Conservation (phyloP, 2,888 invertebrate species). For the Gortyna flavago region DNA sequence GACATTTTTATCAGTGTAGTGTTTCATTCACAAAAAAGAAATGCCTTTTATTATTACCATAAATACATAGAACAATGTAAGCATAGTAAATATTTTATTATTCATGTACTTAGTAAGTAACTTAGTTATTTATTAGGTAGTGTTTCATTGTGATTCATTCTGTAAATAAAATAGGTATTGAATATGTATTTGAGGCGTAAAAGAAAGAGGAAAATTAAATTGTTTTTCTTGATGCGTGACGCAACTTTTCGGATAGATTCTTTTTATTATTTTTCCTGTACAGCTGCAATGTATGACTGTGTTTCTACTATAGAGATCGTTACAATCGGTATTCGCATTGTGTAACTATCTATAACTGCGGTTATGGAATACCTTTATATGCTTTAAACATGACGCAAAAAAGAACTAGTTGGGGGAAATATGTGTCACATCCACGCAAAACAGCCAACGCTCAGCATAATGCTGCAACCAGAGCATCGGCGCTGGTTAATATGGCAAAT, state of each 20-base stretch:
- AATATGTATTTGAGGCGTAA: neutral
- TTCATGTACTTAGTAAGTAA: no score
- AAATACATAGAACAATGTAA: no score
- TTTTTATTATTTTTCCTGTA: constrained; percentile 18
- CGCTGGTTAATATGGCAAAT: neutral
- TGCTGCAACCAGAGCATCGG: no score
- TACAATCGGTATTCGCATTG: constrained; percentile 4
- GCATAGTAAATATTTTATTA: neutral
- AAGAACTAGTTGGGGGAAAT: no score
- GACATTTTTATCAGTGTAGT: no score
- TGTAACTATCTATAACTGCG: neutral
- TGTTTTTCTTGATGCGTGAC: constrained; percentile 11
- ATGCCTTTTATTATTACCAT: no score
- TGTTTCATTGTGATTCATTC: neutral
- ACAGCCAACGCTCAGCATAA: no score
- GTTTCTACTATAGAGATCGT: neutral
- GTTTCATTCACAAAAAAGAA: no score
- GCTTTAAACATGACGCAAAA: no score
- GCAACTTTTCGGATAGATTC: neutral
- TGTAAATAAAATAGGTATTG: neutral
- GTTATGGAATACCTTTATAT: no score
- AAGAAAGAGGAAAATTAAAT: constrained; percentile 16
- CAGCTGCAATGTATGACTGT: neutral
- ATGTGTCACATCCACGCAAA: no score
- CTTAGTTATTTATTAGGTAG: no score